A percentile compares a stretch with the other conserved stretches of the same genome.
Conservation (phyloP, 2,797 vertebrate genomes). For the Acridotheres tristis region DNA sequence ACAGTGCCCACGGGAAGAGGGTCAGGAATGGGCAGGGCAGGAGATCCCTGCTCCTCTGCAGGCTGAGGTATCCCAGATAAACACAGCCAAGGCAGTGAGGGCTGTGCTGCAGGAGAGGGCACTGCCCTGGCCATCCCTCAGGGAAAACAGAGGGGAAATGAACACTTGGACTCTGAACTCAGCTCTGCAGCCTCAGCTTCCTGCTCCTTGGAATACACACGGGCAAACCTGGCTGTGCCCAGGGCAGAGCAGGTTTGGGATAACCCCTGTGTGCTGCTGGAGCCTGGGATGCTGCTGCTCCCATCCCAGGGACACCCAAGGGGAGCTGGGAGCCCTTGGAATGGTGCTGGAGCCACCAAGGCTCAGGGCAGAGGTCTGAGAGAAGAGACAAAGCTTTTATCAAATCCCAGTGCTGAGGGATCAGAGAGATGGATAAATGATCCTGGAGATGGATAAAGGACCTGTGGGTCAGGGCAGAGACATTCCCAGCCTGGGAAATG, state of each 20-base stretch:
- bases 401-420: background rate
- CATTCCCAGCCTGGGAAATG: background rate
- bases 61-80: background rate
- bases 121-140: background rate
- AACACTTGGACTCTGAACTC: background rate
- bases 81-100: background rate
- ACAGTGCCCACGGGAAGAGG: background rate
- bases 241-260: background rate
- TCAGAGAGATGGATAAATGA: background rate
- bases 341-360: rapidly evolving
- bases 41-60: background rate
- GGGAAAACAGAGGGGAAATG: background rate
- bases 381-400: background rate
- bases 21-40: background rate
- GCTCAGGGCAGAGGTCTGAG: background rate
- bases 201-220: background rate
- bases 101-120: background rate
- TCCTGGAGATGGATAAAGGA: background rate
- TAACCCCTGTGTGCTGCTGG: background rate
- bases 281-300: background rate
- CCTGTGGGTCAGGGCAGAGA: background rate
- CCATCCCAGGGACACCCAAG: rapidly evolving
- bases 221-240: background rate
- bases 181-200: background rate
- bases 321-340: background rate